Conservation (phyloP, 1,140 invertebrate genomes). For the Aphis gossypii region DNA sequence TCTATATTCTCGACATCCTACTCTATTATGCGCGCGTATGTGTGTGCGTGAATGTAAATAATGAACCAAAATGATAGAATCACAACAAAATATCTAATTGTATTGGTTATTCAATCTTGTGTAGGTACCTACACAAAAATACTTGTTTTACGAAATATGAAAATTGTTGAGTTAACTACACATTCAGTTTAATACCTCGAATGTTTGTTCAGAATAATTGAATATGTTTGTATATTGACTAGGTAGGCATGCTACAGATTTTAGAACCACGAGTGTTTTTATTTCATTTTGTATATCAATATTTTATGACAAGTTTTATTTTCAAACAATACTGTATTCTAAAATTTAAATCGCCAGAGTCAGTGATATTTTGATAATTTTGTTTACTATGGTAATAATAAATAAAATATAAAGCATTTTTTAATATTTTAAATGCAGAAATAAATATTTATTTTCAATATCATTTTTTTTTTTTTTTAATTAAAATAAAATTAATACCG, state of each 20-base stretch:
- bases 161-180: not conserved
- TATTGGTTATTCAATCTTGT: not conserved
- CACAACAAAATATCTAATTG: not conserved
- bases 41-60: not conserved
- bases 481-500: not conserved
- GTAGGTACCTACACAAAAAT: not conserved
- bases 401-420: not conserved
- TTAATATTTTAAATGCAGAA: not conserved
- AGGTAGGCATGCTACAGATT: not conserved
- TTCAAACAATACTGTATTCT: not conserved
- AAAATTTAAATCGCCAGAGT: not conserved
- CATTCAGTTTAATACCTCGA: not conserved
- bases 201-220: not conserved
- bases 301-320: conserved; percentile 12
- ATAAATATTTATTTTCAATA: conserved; percentile 19
- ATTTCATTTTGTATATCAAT: not conserved
- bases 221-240: not conserved
- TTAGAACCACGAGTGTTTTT: not conserved
- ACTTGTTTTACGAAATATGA: not conserved
- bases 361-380: not conserved
- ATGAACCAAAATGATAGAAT: not conserved
- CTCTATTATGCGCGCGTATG: not conserved
- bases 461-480: not conserved
- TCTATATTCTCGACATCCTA: not conserved
- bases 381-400: not conserved